Percentiles rank a stretch among this genome's conserved stretches.
phyloP scores from a whole-genome alignment of 2,797 vertebrate species.

The Phrynocephalus forsythii region DNA sequence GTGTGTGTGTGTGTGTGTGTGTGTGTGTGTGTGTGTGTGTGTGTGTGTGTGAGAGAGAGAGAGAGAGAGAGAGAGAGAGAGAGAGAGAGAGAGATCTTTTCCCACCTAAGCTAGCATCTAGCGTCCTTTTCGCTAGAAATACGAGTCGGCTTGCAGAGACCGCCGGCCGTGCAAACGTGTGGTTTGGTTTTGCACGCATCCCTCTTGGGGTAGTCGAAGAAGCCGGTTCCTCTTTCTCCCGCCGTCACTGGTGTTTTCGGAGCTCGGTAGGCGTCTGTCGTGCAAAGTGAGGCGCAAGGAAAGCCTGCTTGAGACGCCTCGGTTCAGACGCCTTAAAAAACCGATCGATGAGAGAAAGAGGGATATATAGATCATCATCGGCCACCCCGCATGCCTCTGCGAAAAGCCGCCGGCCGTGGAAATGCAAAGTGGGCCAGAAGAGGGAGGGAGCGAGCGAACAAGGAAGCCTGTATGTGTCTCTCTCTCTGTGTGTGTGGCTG shows the following conservation, averaged over 20 bases:
- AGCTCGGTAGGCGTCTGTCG: too few relatives aligned
- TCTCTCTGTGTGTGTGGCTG: not conserved
- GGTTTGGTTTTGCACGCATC: not conserved
- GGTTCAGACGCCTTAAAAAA: not conserved
- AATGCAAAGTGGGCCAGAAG: not conserved
- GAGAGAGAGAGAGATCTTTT: not conserved
- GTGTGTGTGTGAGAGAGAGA: too few relatives aligned
- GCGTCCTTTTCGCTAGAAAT: conserved; percentile 1
- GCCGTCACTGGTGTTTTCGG: too few relatives aligned
- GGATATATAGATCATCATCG: not conserved
- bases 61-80: not conserved
- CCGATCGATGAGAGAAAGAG: not conserved
- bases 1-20: too few relatives aligned
- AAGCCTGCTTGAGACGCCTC: not conserved
- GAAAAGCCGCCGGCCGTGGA: conserved; percentile 20
- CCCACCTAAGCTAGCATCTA: not conserved
- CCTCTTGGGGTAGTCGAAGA: not conserved
- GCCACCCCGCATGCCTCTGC: fast-evolving
- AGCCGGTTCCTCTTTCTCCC: too few relatives aligned
- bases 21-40: too few relatives aligned
- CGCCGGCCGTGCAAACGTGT: not conserved
- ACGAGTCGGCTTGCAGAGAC: not conserved
- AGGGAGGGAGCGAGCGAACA: not conserved
- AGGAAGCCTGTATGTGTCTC: not conserved
- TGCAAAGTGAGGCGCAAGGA: too few relatives aligned